Conservation (phyloP, 2,797 vertebrate genomes). For the Paedocypris micromegethes region DNA sequence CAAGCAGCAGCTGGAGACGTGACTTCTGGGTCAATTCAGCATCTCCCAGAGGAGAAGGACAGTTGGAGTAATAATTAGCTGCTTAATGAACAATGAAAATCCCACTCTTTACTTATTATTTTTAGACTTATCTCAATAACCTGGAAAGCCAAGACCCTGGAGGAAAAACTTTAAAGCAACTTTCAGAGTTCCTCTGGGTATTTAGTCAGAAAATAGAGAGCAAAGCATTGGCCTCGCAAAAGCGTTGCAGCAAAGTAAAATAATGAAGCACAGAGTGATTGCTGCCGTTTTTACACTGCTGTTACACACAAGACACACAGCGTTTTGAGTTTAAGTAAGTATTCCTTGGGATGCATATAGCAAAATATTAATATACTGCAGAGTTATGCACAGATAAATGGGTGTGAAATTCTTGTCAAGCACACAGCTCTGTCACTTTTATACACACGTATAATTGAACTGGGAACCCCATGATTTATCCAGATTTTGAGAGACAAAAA, state of each 20-base stretch:
- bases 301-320: too few species aligned
- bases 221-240: conserved; percentile 5
- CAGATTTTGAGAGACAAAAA: too few species aligned
- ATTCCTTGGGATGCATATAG: too few species aligned
- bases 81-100: conserved; percentile 70
- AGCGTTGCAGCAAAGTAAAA: conserved; percentile 2
- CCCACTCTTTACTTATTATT: conserved; percentile 47
- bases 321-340: too few species aligned
- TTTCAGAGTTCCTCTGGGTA: conserved; percentile 9
- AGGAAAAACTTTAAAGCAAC: conserved; percentile 30
- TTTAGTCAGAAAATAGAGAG: conserved; percentile 7
- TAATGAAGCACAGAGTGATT: conserved; percentile 32
- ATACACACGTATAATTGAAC: too few species aligned
- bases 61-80: conserved; percentile 67
- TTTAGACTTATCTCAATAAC: conserved; percentile 27
- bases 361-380: too few species aligned
- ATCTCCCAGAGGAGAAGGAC: conserved; percentile 60
- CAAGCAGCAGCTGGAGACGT: conserved; percentile 63
- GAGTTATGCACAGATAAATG: too few species aligned
- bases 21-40: conserved; percentile 63
- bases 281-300: conserved; percentile 3
- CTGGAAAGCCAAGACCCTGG: conserved; percentile 34
- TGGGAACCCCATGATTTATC: too few species aligned
- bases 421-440: too few species aligned
- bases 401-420: too few species aligned